Conservation (phyloP, 2,113 vertebrate species). For the Hippocampus comes region DNA sequence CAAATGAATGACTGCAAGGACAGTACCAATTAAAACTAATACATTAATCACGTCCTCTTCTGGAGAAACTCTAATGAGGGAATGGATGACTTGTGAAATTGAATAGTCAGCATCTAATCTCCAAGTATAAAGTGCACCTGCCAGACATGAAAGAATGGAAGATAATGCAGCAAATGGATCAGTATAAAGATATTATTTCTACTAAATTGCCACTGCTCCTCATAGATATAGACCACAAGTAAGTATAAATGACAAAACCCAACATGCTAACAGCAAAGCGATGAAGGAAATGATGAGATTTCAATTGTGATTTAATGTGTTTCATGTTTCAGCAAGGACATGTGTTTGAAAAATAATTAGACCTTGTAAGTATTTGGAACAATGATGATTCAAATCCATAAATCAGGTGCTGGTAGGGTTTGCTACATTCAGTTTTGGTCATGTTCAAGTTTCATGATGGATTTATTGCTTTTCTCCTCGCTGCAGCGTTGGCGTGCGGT, state of each 20-base stretch:
- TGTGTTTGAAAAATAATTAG: background rate
- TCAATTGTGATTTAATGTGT: background rate
- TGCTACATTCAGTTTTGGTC: too few relatives aligned
- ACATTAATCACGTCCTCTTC: constrained; percentile 42
- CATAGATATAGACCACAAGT: background rate
- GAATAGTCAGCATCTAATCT: constrained; percentile 28
- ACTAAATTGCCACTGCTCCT: background rate
- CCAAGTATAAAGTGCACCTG: background rate
- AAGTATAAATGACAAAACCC: background rate
- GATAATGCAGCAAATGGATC: background rate
- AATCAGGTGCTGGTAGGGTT: too few relatives aligned
- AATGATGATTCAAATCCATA: background rate
- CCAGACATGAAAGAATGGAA: background rate
- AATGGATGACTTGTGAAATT: constrained; percentile 38
- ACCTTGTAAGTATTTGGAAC: background rate
- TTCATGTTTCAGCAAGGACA: background rate
- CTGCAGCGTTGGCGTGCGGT: background rate
- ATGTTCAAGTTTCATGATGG: too few relatives aligned
- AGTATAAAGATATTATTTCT: background rate
- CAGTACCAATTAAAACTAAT: constrained; percentile 41
- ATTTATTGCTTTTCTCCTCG: background rate
- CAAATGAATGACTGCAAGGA: constrained; percentile 28
- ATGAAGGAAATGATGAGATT: background rate
- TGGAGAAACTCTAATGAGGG: constrained; percentile 26
- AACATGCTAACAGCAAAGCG: background rate